phyloP scores from a whole-genome alignment of 2,113 vertebrate species.

The Oryctolagus cuniculus region mOryCun1.1 NC_091445.1:86368001-86368500 shows the following conservation, averaged over 20 bases:
- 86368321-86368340: slow-evolving; percentile 29
- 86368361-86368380: slow-evolving; percentile 3
- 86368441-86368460: slow-evolving; percentile 1
- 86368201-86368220: slow-evolving; percentile 44
- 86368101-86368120: no score
- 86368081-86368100: no score
- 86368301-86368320: slow-evolving; percentile 25
- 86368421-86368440: neutral
- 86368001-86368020: no score
- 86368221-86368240: slow-evolving; percentile 23
- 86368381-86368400: slow-evolving; percentile 45
- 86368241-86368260: neutral
- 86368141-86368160: neutral
- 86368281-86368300: neutral
- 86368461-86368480: slow-evolving; percentile 31
- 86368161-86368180: slow-evolving; percentile 7
- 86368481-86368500: slow-evolving; percentile 25
- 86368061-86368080: no score
- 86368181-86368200: slow-evolving; percentile 44
- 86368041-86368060: no score
- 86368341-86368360: slow-evolving; percentile 51
- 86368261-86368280: slow-evolving; percentile 51
- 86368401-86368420: slow-evolving; percentile 13
- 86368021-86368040: no score
- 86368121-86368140: slow-evolving; percentile 11